Conservation (phyloP, 2,888 invertebrate species). For the Hemistola chrysoprasaria region DNA sequence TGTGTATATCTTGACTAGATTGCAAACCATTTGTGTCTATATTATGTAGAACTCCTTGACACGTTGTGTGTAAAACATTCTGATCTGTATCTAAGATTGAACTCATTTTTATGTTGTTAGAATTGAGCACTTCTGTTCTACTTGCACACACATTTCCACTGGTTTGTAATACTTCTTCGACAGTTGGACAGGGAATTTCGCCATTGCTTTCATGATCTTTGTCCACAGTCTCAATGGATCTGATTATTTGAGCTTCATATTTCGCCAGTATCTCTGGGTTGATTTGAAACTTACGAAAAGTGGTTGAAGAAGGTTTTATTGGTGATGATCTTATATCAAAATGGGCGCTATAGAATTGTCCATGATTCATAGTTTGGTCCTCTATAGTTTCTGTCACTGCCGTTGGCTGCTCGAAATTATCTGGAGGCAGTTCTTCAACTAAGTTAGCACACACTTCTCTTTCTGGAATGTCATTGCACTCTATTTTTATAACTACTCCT, state of each 20-base stretch:
- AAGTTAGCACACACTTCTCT: conserved; percentile 7
- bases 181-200: conserved; percentile 10
- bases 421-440: conserved; percentile 7
- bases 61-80: conserved; percentile 12
- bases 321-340: conserved; percentile 75
- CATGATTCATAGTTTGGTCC: conserved; percentile 40
- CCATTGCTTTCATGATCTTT: conserved; percentile 24
- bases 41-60: conserved; percentile 9
- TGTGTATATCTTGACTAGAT: conserved; percentile 13
- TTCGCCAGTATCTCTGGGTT: conserved; percentile 62
- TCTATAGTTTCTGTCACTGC: conserved; percentile 15
- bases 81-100: conserved; percentile 4
- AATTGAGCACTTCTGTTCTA: background rate
- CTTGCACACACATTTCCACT: conserved; percentile 4
- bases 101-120: conserved; percentile 3
- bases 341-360: conserved; percentile 69
- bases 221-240: conserved; percentile 50
- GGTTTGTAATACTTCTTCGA: conserved; percentile 9
- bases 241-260: conserved; percentile 59
- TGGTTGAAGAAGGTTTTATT: conserved; percentile 65
- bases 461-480: conserved; percentile 18
- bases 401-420: no score
- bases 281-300: conserved; percentile 71
- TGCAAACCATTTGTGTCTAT: conserved; percentile 4
- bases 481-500: conserved; percentile 17